Evolutionary conservation across 2,888 invertebrate species (phyloP), one percentile per base, ranked within the genome.

Genomic region (Drosophila setosimentum): DNA sequence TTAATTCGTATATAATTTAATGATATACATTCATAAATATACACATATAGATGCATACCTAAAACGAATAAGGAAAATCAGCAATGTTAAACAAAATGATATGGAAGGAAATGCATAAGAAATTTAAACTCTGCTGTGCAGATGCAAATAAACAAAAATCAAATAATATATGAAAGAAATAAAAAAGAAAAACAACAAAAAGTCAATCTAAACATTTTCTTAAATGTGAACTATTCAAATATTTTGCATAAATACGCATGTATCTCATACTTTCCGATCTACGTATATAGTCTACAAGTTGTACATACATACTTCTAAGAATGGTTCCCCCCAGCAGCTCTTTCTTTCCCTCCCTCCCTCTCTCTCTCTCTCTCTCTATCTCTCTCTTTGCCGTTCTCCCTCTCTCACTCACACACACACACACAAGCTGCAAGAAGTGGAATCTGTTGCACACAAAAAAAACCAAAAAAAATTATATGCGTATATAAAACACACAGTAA

Each of bases 41-140:
- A 61, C 21, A 65, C 37, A 37, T 29, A 37, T n/a, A 45, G 49
- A 50, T 40, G 49, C 35, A 40, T 62, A 68, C 42, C 21, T 45
- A 27, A 42, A 48, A 42, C 24, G 32, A 50, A 21, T 49, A 42
- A 49, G 37, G 37, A 61, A 68, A 59, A 64, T 62, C 54, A 73
- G 65, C 65, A 72, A 68, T 65, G 60, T 65, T 60, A 70, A 70
- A 65, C 63, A 68, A 75, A 65, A 30, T n/a, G 21, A 59, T 51
- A 72, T 48, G 32, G 53, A 70, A 69, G 32, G 53, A 70, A 69
- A 68, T 77, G 54, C 64, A 68, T 64, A 79, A 60, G 59, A 86
- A 76, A 79, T 76, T 86, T 78, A 76, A 76, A 70, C 74, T 84
- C 91, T 91, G 92, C 91, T 91, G 92, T 91, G 91, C 92, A 91